A percentile compares a stretch with the other conserved stretches of the same genome.
These are phyloP conservation scores for Cranoglanis bouderius DNA, from an alignment of 2,113 vertebrate genomes.

Conservation along the genomic window DNA sequence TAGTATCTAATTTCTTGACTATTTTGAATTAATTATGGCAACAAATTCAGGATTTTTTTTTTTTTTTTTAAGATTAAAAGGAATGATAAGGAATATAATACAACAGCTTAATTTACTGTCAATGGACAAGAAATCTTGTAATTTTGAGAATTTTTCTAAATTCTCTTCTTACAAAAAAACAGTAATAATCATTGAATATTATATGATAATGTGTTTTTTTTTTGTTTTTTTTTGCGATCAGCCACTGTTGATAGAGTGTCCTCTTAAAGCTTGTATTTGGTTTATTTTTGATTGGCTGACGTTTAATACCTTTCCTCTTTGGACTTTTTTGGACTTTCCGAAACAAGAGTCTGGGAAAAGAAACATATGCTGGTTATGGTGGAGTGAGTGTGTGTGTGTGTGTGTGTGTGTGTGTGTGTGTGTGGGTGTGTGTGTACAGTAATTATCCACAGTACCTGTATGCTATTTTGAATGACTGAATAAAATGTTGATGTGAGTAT, in stretches of 20 bases:
- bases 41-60: background rate
- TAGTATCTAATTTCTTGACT: background rate
- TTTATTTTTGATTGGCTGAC: background rate
- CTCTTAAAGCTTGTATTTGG: background rate
- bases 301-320: background rate
- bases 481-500: background rate
- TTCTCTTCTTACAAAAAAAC: background rate
- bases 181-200: background rate
- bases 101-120: background rate
- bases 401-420: slow-evolving; percentile 1
- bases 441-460: background rate
- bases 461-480: background rate
- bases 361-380: background rate
- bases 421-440: background rate
- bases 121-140: background rate
- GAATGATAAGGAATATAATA: background rate
- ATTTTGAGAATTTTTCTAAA: background rate
- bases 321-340: slow-evolving; percentile 1
- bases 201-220: background rate
- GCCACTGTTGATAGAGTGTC: background rate
- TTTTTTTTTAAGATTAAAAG: no score
- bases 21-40: background rate
- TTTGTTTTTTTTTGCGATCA: background rate
- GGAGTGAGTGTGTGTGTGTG: background rate
- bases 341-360: background rate